phyloP scores from a whole-genome alignment of 2,113 vertebrate genomes.

The Progne subis region DNA sequence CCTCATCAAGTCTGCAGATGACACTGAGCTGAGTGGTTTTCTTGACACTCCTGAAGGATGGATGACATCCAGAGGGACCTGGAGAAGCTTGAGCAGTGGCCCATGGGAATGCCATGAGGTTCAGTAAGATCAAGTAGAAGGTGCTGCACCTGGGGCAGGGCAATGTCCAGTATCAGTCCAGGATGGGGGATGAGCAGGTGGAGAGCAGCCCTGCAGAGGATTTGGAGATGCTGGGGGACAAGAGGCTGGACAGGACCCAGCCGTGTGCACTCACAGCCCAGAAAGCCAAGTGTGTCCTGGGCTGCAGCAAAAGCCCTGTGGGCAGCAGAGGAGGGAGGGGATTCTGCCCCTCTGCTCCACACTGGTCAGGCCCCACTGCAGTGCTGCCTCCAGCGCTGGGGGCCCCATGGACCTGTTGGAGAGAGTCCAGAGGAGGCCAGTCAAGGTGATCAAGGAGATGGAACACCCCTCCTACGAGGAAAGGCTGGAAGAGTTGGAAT shows the following conservation, averaged over 20 bases:
- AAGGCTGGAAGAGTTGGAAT: background rate
- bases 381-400: background rate
- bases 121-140: background rate
- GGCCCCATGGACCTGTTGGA: background rate
- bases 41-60: background rate
- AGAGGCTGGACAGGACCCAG: background rate
- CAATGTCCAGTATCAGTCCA: background rate
- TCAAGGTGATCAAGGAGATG: background rate
- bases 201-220: background rate
- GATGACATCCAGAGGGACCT: background rate
- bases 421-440: fast-evolving
- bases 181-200: background rate
- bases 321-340: background rate
- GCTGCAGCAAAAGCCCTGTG: background rate
- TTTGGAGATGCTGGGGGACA: background rate
- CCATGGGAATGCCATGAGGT: background rate
- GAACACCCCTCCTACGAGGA: background rate
- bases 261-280: background rate
- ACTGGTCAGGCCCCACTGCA: background rate
- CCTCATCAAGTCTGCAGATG: background rate
- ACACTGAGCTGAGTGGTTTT: background rate
- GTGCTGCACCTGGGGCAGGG: background rate
- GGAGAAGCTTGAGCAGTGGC: background rate
- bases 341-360: background rate
- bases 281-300: background rate